Evolutionary conservation across 2,888 invertebrate species (phyloP).

Genomic region (Sesia bembeciformis): DNA sequence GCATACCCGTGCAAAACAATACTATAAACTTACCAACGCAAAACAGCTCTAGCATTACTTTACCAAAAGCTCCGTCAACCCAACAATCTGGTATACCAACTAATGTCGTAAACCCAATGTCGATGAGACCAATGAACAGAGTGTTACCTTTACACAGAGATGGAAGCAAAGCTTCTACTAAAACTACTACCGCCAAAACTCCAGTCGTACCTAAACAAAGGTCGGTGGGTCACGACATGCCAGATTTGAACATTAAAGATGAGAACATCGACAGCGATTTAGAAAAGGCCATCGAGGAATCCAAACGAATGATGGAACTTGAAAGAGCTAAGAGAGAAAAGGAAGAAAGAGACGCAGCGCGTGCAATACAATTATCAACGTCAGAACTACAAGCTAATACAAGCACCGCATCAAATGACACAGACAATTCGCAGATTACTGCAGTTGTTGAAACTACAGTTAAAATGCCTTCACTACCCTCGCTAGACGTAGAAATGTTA

Average conservation of each 20-base stretch:
- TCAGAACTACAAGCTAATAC: constrained; percentile 47
- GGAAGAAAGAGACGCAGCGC: constrained; percentile 55
- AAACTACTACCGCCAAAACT: constrained; percentile 36
- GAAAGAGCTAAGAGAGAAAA: constrained; percentile 59
- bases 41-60: constrained; percentile 71
- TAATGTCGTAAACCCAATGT: constrained; percentile 81
- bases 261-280: constrained; percentile 68
- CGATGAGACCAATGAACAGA: constrained; percentile 82
- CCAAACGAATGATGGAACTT: constrained; percentile 65
- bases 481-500: constrained; percentile 49
- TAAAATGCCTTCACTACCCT: constrained; percentile 57
- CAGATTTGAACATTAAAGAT: constrained; percentile 66
- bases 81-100: constrained; percentile 78
- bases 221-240: constrained; percentile 64
- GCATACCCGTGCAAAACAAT: constrained; percentile 59
- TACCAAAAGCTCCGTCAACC: constrained; percentile 76
- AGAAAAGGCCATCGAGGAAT: constrained; percentile 67
- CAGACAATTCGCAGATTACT: constrained; percentile 20
- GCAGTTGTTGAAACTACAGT: constrained; percentile 23
- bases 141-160: constrained; percentile 85
- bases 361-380: constrained; percentile 51
- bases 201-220: constrained; percentile 41
- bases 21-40: constrained; percentile 66
- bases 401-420: constrained; percentile 26
- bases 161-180: constrained; percentile 61